Base-by-base conservation (phyloP, 2,797 vertebrate species). In the Ptychobarbus kaznakovi region DNA sequence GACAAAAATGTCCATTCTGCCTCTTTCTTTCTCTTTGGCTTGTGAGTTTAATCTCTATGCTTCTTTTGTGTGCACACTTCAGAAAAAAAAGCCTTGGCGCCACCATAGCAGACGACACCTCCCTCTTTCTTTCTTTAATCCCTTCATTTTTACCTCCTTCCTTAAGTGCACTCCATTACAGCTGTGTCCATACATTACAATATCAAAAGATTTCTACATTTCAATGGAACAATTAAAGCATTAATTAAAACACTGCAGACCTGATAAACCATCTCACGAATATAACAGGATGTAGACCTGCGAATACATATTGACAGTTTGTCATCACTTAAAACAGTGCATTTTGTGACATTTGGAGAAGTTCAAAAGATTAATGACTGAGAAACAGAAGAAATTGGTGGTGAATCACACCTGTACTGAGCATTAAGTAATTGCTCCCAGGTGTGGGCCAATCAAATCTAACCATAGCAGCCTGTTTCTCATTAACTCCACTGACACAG, bases 371-470 rank as follows among this genome's bases (percentile, higher is more conserved):
- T 46, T 22, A 77, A 56, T 46, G 38, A 40, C 9, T 6, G 53
- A 75, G 72, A 78, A 78, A 80, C 35, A 22, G 25, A 61, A 51
- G 20, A 7, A 69, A 38, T 38, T 28, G 38, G 32, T 32, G 46
- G 25, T 49, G 38, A 63, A 73, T 75, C 35, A 40, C 72, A 84
- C 74, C 73, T 82, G 84, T 65, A 61, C 38, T 20, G 56, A 80
- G 8, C n/a, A 53, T 38, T 15, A 32, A n/a, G 28, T 84, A 85
- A 87, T 85, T 49, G 68, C 53, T 83, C 70, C 51, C 83, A 87
- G 78, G 63, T 78, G 63, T 78, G 49, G 42, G 44, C 66, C 51
- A 77, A 88, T 88, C 81, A 77, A 72, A 77, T 84, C 18, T 86
- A 81, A 80, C 66, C 32, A 61, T 32, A 22, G 42, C 77, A 86